These are phyloP conservation scores for Diploptera punctata DNA, from an alignment of 2,888 invertebrate genomes.

Conservation along the genomic window DNA sequence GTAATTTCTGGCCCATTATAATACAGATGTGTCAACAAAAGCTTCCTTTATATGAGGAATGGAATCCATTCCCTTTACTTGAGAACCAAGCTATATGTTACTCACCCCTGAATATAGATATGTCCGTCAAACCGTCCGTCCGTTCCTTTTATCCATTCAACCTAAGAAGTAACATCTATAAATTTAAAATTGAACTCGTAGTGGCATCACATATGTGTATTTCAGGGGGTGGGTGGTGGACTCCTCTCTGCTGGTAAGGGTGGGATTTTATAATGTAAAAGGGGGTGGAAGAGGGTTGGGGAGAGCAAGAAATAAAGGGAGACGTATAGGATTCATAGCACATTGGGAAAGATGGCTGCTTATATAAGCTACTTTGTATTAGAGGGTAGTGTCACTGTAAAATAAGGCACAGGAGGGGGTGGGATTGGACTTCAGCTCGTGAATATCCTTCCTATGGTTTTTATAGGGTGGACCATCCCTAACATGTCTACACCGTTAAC, in stretches of 20 bases:
- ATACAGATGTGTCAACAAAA: too few relatives aligned
- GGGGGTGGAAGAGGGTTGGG: background rate
- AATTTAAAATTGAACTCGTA: conserved; percentile 40
- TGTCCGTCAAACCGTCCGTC: conserved; percentile 8
- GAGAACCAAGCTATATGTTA: too few relatives aligned
- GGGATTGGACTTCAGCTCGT: conserved; percentile 9
- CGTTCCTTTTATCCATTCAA: conserved; percentile 21
- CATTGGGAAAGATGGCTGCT: conserved; percentile 25
- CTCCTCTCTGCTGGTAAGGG: conserved; percentile 2
- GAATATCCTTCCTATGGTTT: background rate
- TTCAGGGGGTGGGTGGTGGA: conserved; percentile 20
- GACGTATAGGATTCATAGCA: conserved; percentile 24
- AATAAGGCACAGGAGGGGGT: conserved; percentile 10
- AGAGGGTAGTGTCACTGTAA: conserved; percentile 26
- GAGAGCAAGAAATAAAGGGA: conserved; percentile 26
- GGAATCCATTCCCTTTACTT: too few relatives aligned
- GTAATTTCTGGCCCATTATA: too few relatives aligned
- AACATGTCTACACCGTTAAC: conserved; percentile 3
- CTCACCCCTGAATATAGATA: background rate
- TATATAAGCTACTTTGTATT: conserved; percentile 30
- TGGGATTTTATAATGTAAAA: conserved; percentile 27
- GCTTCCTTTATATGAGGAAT: too few relatives aligned
- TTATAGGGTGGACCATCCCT: background rate
- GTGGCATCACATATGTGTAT: conserved; percentile 32
- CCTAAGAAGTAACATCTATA: conserved; percentile 36